A percentile compares a stretch with the other conserved stretches of the same genome.
Conservation (phyloP, 2,113 vertebrate species). For the Thamnophis sirtalis region DNA sequence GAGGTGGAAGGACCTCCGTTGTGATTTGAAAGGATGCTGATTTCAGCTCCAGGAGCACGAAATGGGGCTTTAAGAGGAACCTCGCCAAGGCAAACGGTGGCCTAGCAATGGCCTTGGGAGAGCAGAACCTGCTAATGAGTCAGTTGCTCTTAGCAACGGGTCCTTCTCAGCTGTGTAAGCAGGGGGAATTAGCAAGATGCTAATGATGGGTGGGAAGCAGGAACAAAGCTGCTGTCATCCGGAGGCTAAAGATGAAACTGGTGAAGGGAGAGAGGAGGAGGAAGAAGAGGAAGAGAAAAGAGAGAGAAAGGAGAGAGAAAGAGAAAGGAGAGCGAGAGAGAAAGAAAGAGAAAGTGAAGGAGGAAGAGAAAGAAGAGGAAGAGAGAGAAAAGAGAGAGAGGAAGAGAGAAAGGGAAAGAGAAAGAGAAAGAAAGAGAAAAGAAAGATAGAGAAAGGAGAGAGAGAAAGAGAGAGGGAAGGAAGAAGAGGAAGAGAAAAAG, state of each 20-base stretch:
- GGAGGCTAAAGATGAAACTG: neutral
- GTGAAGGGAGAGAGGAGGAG: neutral
- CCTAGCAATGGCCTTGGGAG: neutral
- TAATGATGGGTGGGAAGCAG: conserved; percentile 34
- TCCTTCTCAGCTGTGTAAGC: neutral
- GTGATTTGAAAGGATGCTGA: conserved; percentile 32
- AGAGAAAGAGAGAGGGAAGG: no score
- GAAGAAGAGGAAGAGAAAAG: no score
- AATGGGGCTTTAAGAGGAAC: conserved; percentile 4
- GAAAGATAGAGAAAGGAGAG: no score
- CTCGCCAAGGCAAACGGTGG: fast-evolving
- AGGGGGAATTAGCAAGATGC: conserved; percentile 38
- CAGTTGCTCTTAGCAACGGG: fast-evolving
- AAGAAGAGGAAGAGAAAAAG: no score
- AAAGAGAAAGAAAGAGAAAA: no score
- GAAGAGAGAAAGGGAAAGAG: no score
- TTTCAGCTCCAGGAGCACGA: conserved; percentile 10
- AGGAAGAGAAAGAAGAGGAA: no score
- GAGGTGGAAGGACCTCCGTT: conserved; percentile 32
- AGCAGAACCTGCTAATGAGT: fast-evolving
- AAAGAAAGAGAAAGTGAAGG: no score
- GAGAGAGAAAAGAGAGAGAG: no score
- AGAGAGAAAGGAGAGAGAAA: no score
- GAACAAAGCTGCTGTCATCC: neutral
- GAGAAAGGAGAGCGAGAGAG: no score